Percentiles rank a stretch among this genome's conserved stretches.
phyloP scores from a whole-genome alignment of 2,113 vertebrate species.

The Hippocampus mohnikei region DNA sequence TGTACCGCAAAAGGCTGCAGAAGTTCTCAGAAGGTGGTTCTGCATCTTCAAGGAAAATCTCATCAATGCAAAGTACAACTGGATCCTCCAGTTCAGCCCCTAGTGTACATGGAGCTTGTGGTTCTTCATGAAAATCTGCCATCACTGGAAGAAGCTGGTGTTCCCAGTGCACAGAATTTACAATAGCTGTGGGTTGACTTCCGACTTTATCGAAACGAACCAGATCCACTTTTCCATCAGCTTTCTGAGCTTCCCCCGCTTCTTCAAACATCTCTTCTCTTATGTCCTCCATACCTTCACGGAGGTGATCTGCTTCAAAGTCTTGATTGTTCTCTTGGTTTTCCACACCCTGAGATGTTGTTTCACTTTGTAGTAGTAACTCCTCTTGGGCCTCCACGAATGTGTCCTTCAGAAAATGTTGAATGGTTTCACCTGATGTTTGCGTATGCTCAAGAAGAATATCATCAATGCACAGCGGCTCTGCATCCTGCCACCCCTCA shows the following conservation, averaged over 20 bases:
- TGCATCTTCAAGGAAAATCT: conserved; percentile 85
- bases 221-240: not conserved
- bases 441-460: conserved; percentile 82
- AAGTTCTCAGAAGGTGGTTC: conserved; percentile 25
- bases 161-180: not conserved
- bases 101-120: conserved; percentile 6
- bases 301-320: conserved; percentile 11
- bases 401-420: conserved; percentile 63
- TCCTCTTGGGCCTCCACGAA: conserved; percentile 56
- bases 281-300: not conserved
- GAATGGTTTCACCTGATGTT: conserved; percentile 46
- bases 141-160: not conserved
- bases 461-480: conserved; percentile 66
- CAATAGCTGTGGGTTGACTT: not conserved
- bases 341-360: not conserved
- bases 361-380: conserved; percentile 28
- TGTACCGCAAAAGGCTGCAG: not conserved
- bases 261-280: not conserved
- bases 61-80: conserved; percentile 59
- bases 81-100: conserved; percentile 49
- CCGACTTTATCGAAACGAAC: not conserved
- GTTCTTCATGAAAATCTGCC: not conserved
- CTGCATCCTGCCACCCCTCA: conserved; percentile 36
- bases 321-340: conserved; percentile 37
- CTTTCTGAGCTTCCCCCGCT: not conserved